These are phyloP conservation scores for Cetoscarus ocellatus DNA, from an alignment of 2,797 vertebrate species.

Conservation along the genomic window DNA sequence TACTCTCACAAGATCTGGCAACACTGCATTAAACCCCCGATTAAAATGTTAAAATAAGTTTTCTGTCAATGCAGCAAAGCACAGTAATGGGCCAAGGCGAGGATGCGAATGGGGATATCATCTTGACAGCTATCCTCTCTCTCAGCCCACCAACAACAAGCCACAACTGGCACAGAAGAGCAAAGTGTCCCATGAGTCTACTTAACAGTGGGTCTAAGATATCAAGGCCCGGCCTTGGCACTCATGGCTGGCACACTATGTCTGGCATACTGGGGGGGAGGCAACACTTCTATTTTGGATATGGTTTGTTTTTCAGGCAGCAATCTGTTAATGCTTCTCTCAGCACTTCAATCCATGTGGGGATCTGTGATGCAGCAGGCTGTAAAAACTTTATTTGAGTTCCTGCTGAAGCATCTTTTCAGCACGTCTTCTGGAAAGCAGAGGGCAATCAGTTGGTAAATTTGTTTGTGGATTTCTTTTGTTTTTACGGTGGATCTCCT, in stretches of 20 bases:
- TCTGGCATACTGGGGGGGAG: constrained; percentile 53
- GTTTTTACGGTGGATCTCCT: constrained; percentile 6
- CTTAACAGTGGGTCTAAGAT: constrained; percentile 62
- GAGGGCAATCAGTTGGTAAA: constrained; percentile 26
- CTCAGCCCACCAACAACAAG: constrained; percentile 38
- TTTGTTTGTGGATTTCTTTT: constrained; percentile 3
- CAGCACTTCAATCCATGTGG: constrained; percentile 55
- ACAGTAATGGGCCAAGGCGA: constrained; percentile 16
- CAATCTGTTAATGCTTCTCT: constrained; percentile 71
- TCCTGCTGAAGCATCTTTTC: constrained; percentile 41
- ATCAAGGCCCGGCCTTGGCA: constrained; percentile 66
- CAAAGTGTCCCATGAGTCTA: constrained; percentile 43
- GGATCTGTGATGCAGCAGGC: constrained; percentile 44
- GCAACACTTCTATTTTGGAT: constrained; percentile 82
- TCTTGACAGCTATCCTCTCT: constrained; percentile 34
- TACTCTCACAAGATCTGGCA: too few relatives aligned
- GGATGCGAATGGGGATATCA: constrained; percentile 37
- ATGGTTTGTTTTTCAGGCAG: constrained; percentile 79
- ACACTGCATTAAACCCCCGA: background rate
- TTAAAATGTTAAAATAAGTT: constrained; percentile 51
- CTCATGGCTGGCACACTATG: constrained; percentile 55
- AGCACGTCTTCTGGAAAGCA: constrained; percentile 33
- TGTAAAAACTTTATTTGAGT: constrained; percentile 58
- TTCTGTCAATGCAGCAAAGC: constrained; percentile 21
- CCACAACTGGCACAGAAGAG: constrained; percentile 43